Percentiles rank a stretch among this genome's conserved stretches.
Conservation (phyloP, 2,113 vertebrate species). For the Aviceda subcristata region DNA sequence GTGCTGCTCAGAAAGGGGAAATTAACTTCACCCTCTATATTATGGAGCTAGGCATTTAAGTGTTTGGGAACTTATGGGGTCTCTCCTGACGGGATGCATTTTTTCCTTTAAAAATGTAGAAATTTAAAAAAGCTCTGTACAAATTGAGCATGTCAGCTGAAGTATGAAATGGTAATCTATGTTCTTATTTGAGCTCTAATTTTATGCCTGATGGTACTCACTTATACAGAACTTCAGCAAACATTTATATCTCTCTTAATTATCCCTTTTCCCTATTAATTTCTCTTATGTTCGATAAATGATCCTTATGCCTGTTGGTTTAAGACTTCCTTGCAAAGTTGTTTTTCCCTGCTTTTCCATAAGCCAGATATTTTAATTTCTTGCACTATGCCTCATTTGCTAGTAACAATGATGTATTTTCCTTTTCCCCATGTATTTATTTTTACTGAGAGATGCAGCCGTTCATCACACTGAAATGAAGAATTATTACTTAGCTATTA, state of each 20-base stretch:
- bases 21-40: fast-evolving
- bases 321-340: slow-evolving; percentile 9
- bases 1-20: neutral
- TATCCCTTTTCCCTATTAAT: slow-evolving; percentile 32
- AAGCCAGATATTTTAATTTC: slow-evolving; percentile 54
- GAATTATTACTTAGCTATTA: slow-evolving; percentile 60
- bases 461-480: slow-evolving; percentile 64
- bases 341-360: neutral
- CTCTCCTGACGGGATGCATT: neutral
- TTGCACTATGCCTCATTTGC: slow-evolving; percentile 60
- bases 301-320: slow-evolving; percentile 22
- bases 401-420: slow-evolving; percentile 63
- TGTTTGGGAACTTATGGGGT: neutral
- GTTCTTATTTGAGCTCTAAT: slow-evolving; percentile 9
- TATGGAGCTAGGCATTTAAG: neutral
- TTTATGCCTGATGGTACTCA: slow-evolving; percentile 35
- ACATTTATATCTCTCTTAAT: slow-evolving; percentile 50
- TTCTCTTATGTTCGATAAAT: neutral
- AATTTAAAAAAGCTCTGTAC: neutral
- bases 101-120: neutral
- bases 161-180: neutral
- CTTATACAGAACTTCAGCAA: slow-evolving; percentile 25
- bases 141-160: neutral
- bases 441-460: slow-evolving; percentile 32
- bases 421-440: slow-evolving; percentile 47